Base-by-base conservation (phyloP, 2,888 invertebrate species). In the Rapana venosa region DNA sequence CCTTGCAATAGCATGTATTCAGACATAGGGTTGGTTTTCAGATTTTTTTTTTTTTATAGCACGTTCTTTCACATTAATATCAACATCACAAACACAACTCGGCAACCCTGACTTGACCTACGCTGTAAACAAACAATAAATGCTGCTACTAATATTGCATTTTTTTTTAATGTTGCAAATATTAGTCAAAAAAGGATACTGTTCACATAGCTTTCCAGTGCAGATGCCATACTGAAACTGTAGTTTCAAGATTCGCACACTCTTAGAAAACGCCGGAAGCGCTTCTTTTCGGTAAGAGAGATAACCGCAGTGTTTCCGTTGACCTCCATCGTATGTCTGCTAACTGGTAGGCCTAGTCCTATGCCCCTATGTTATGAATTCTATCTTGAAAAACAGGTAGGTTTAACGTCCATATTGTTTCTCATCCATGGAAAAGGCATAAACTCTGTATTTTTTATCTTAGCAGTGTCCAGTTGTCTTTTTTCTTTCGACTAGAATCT, bases 191-290 rank as follows among this genome's bases (percentile, higher is more conserved):
- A 97, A 97, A 97, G 97, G 97, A 97, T 97, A 97, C 97, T 98
- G 96, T 98, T 98, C 22, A 98, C 98, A 95, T 98, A 98, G 87
- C 97, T 97, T 96, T 98, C 98, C 92, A 98, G 96, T 91, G 98
- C 98, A 85, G 98, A 97, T 93, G 98, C 97, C 98, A 98, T 98
- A 58, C 32, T 90, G 61, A 20, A 47, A 5, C 47, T 47, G 47
- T 47, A 47, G 47, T 79, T 88, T 88, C 58, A 77, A 88, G 88
- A 58, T 87, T 87, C 87, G 87, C 87, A 87, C 87, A 74, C 87
- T 74, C 61, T 85, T 61, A 58, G 32, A 58, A 26, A 6, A 36
- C 8, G 61, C 74, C 87, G 87, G 87, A 87, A 87, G 87, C 26
- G 35, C 17, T 66, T 30, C 1, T 5, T 20, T 66, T 32, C 35